phyloP scores from a whole-genome alignment of 2,888 invertebrate genomes.

The Orthosia cruda region DNA sequence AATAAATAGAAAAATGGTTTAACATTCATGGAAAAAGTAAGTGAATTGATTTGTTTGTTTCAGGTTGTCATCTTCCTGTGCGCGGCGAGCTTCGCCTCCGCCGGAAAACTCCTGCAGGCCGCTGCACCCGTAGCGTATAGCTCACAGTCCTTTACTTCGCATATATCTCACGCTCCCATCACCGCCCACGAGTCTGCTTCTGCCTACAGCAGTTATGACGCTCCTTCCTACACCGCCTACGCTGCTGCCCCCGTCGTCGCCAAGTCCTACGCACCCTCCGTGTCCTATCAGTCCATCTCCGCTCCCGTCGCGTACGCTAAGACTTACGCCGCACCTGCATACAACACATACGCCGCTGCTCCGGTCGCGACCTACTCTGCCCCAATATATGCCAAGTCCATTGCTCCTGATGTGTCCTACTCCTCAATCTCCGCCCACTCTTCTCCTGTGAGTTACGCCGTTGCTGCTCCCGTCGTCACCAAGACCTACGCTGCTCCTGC shows the following conservation, averaged over 20 bases:
- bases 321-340: constrained; percentile 73
- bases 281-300: constrained; percentile 75
- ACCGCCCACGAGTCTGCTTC: constrained; percentile 70
- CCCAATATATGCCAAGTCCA: constrained; percentile 81
- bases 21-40: too few species aligned
- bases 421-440: constrained; percentile 83
- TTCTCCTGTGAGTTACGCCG: constrained; percentile 82
- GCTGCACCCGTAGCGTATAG: constrained; percentile 81
- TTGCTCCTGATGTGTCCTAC: constrained; percentile 79
- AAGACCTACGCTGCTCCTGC: constrained; percentile 74
- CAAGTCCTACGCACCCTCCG: constrained; percentile 78
- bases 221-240: constrained; percentile 79
- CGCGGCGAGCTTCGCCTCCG: constrained; percentile 91
- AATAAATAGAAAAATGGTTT: too few species aligned
- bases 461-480: constrained; percentile 67
- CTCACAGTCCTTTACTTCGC: constrained; percentile 64
- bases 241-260: constrained; percentile 82
- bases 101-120: constrained; percentile 90
- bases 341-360: constrained; percentile 81
- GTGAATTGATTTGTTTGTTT: too few species aligned
- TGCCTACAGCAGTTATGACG: constrained; percentile 79
- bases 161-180: constrained; percentile 67
- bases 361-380: constrained; percentile 71
- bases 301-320: constrained; percentile 79
- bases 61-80: constrained; percentile 91